Evolutionary conservation across 2,888 invertebrate species (phyloP), one percentile per base, ranked within the genome.

Genomic region (Parapristionchus giblindavisi): DNA sequence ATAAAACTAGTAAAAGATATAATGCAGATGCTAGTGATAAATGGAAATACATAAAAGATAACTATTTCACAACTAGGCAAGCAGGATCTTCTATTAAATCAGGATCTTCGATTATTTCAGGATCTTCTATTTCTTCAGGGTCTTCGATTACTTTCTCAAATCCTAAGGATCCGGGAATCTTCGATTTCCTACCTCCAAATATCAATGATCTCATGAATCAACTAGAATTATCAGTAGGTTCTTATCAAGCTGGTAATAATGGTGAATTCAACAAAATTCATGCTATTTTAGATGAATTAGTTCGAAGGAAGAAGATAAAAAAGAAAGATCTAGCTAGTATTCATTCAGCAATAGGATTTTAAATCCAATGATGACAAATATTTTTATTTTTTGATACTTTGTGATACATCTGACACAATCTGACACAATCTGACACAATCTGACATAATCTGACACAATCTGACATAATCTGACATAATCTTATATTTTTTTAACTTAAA

Each of bases 11-110:
- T 56, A 81, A 79, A 78, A 77, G 77, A 75, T 81, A 79, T 76
- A 81, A 81, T 81, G 52, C 80, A 63, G 81, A 81, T 81, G 38
- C 80, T 48, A 81, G 79, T 79, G 79, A 81, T 77, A 81, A 81
- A 75, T 81, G 80, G 79, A 81, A 77, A 66, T 81, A 78, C 74
- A 81, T 81, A 24, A 81, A 80, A 65, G 72, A 38, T 51, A 78
- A 81, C 36, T 78, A 78, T 68, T 80, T 80, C 74, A 65, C 40
- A 21, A 17, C 77, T 17, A 78, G n/a, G n/a, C n/a, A n/a, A n/a
- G n/a, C n/a, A n/a, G n/a, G n/a, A n/a, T n/a, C n/a, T n/a, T n/a
- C n/a, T n/a, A n/a, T n/a, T n/a, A n/a, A n/a, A n/a, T n/a, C n/a
- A n/a, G n/a, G n/a, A n/a, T n/a, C n/a, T n/a, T n/a, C n/a, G n/a